Evolutionary conservation across 2,797 vertebrate species (phyloP).

Genomic region (Anguilla anguilla): DNA sequence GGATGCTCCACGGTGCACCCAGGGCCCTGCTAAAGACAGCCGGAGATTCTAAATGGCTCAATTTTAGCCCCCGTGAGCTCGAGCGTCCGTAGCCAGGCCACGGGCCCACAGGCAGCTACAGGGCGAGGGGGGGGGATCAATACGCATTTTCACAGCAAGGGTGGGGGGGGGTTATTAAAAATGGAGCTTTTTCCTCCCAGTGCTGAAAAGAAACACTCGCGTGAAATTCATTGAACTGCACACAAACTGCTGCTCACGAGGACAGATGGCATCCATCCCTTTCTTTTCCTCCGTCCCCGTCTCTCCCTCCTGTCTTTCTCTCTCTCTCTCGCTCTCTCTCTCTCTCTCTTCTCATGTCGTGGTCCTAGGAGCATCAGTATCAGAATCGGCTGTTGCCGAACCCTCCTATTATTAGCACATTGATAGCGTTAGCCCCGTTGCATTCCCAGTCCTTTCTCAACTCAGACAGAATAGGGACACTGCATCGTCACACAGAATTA

Average conservation of each 20-base stretch:
- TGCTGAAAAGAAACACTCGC: slow-evolving; percentile 66
- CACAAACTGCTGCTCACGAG: slow-evolving; percentile 58
- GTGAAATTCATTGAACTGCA: slow-evolving; percentile 65
- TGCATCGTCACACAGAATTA: slow-evolving; percentile 15
- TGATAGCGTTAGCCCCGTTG: slow-evolving; percentile 17
- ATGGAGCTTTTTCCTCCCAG: slow-evolving; percentile 59
- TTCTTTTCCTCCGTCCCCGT: slow-evolving; percentile 51
- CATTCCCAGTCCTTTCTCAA: slow-evolving; percentile 32
- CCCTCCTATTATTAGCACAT: slow-evolving; percentile 12
- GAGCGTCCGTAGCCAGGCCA: slow-evolving; percentile 60
- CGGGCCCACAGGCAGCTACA: slow-evolving; percentile 61
- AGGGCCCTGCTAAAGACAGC: slow-evolving; percentile 62
- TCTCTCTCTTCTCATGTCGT: background rate
- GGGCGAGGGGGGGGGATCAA: slow-evolving; percentile 70
- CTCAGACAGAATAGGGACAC: slow-evolving; percentile 20
- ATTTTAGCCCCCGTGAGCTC: slow-evolving; percentile 70
- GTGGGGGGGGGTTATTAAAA: slow-evolving; percentile 67
- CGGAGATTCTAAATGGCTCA: slow-evolving; percentile 75
- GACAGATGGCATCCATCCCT: slow-evolving; percentile 63
- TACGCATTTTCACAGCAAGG: slow-evolving; percentile 77
- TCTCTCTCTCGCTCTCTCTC: slow-evolving; percentile 24
- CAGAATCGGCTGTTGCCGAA: slow-evolving; percentile 34
- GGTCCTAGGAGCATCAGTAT: slow-evolving; percentile 54
- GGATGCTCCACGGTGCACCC: slow-evolving; percentile 49
- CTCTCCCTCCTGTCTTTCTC: slow-evolving; percentile 57